Base-by-base conservation (phyloP, 2,797 vertebrate genomes). In the Pseudochromis fuscus region DNA sequence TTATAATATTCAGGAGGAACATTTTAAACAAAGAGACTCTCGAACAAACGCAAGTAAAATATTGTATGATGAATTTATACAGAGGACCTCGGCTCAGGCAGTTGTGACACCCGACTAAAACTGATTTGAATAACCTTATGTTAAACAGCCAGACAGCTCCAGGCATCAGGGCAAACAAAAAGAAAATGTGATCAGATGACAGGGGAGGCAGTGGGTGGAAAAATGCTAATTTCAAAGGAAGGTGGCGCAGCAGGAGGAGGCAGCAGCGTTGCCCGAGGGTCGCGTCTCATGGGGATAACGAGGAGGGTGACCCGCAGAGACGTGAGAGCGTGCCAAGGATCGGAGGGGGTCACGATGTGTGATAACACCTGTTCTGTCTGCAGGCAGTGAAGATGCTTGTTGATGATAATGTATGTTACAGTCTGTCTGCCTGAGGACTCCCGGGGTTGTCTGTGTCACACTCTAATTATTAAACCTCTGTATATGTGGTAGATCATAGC, bases 291-390 rank as follows among this genome's bases (percentile, higher is more conserved):
- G 45, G 19, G 10, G 1, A 30, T 40, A 35, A 49, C 1, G 9
- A 44, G 46, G 28, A 58, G 12, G 21, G 3, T 12, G 3, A 12
- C 44, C 46, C 52, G 63, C 33, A 4, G 63, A 19, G 52, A 40
- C 37, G 21, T 38, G 50, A 45, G 45, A 65, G 19, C 35, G 12
- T 55, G 30, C 37, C 57, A 4, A 59, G 21, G 12, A 49, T 27
- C 40, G 24, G 11, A 35, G 11, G 18, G 37, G 56, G n/a, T 40
- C 18, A 27, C 6, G 16, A 28, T 21, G 25, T 55, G 53, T 42
- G 25, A 24, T 27, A 21, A 42, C 67, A 71, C 65, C 50, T 71
- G 57, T 60, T 67, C 48, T 31, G 24, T 18, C 42, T 48, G 15
- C 23, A 3, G 53, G 25, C 4, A 40, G 11, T 30, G 9, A 49